phyloP scores from a whole-genome alignment of 2,888 invertebrate species.

The Capitulum mitella region DNA sequence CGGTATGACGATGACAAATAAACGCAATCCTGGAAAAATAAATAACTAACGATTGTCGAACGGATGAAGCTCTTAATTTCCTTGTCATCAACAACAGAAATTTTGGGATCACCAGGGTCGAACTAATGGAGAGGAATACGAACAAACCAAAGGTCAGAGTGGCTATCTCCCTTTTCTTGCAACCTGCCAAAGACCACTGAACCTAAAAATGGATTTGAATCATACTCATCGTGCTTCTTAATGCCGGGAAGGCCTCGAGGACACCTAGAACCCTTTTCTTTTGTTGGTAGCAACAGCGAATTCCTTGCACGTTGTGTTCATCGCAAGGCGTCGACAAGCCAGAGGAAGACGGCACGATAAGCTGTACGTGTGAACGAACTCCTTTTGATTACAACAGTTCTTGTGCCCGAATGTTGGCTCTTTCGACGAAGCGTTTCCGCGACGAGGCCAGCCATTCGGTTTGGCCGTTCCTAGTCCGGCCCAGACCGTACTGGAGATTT shows the following conservation, averaged over 20 bases:
- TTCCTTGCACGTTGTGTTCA: not conserved
- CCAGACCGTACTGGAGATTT: not conserved
- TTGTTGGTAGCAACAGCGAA: not conserved
- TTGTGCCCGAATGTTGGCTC: not conserved
- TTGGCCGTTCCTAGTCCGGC: not conserved
- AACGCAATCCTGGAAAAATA: too few relatives aligned
- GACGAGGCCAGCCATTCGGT: not conserved
- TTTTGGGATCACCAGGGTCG: too few relatives aligned
- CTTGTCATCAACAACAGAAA: not conserved
- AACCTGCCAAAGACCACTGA: too few relatives aligned
- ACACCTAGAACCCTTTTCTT: not conserved
- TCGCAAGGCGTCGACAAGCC: not conserved
- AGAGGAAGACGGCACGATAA: not conserved
- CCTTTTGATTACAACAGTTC: not conserved
- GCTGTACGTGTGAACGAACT: not conserved
- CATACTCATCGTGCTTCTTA: too few relatives aligned
- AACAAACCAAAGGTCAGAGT: too few relatives aligned
- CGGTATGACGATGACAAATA: too few relatives aligned
- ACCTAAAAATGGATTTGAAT: too few relatives aligned
- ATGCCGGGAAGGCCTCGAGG: too few relatives aligned
- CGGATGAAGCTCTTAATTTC: not conserved
- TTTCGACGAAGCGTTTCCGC: not conserved
- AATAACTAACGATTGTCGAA: too few relatives aligned
- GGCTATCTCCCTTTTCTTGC: too few relatives aligned
- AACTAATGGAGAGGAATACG: too few relatives aligned